phyloP scores from a whole-genome alignment of 2,113 vertebrate species.

The Turnix velox region DNA sequence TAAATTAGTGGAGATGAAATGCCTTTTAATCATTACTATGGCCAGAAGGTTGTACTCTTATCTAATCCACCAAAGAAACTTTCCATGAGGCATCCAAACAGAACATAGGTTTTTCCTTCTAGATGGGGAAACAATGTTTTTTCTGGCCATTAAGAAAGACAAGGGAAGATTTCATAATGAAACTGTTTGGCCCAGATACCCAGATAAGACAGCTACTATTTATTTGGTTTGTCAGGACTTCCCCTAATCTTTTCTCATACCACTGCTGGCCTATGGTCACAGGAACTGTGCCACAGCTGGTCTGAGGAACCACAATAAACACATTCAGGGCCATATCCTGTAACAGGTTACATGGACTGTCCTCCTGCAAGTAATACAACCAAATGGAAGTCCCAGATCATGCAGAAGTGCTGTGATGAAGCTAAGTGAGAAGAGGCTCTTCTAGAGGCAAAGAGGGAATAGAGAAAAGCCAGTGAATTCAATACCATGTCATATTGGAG shows the following conservation, averaged over 20 bases:
- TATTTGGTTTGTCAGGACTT: neutral
- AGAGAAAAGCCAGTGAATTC: neutral
- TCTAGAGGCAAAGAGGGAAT: neutral
- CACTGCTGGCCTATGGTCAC: neutral
- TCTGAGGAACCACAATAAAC: neutral
- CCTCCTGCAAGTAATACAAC: neutral
- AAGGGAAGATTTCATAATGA: neutral
- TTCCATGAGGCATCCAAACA: neutral
- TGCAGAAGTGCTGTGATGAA: neutral
- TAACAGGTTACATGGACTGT: neutral
- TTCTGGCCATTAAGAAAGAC: neutral
- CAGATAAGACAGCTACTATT: neutral
- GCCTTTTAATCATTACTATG: neutral
- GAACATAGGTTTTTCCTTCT: neutral
- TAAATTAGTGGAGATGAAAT: neutral
- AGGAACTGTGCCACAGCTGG: neutral
- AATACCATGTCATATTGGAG: neutral
- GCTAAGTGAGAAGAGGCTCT: neutral
- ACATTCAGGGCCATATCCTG: fast-evolving
- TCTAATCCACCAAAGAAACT: neutral
- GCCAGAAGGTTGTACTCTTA: neutral
- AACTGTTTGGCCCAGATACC: neutral
- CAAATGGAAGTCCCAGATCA: neutral
- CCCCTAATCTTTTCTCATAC: neutral
- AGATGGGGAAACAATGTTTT: neutral